Base-by-base conservation (phyloP, 2,888 invertebrate genomes). In the Ichneumoninae sp. region DNA sequence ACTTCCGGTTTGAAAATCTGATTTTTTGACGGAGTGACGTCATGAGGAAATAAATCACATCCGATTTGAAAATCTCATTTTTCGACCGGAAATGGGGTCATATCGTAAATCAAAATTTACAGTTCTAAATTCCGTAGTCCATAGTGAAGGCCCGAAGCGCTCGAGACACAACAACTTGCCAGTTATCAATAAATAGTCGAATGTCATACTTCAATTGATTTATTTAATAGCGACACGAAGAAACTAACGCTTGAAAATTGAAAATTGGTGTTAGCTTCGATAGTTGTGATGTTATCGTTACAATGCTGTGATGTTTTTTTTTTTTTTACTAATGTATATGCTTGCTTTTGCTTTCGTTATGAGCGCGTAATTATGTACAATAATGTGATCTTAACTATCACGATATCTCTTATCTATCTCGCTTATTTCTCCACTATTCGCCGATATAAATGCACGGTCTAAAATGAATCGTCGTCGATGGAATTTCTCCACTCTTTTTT, bases 291-390 rank as follows among this genome's bases (percentile, higher is more conserved):
- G 70, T 65, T 57, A 76, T 70, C 71, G 7, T 72, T 68, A 74
- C 80, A 68, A 78, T 70, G 69, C 62, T 60, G 72, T 68, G 54
- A 80, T 57, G 54, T 33, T 44, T 65, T 30, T 50, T 40, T 47
- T 47, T 16, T 68, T 44, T 33, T 68, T 19, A 44, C 40, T 60
- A 66, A 57, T 8, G 44, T 40, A 50, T 30, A 40, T 65, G 16
- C 54, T 66, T 57, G 13, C 30, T 50, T 65, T 52, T 26, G 7
- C 19, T 62, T 36, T 57, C 50, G 8, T 77, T 72, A 19, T 57
- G 66, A 72, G 47, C 40, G 54, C n/a, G 3, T 52, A 65, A 10
- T 19, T 82, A 82, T 78, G 40, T 78, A 78, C 72, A 78, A 66
- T 66, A 60, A 30, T 50, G 26, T 60, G 22, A n/a, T n/a, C 40